These are phyloP conservation scores for Dasyprocta punctata DNA, from an alignment of 2,113 vertebrate genomes.

Conservation along the genomic window DNA sequence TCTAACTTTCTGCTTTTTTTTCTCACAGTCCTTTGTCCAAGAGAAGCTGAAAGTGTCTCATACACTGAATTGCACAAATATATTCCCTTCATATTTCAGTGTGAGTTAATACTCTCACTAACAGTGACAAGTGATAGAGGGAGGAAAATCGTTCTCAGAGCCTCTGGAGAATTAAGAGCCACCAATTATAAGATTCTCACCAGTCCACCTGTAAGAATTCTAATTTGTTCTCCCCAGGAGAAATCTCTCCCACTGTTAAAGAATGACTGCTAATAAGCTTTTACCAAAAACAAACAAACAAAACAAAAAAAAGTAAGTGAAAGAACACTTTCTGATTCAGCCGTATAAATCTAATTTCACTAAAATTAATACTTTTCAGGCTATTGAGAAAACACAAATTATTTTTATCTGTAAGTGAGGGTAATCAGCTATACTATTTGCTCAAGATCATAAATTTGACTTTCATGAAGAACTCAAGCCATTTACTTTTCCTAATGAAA, in stretches of 20 bases:
- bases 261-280: not conserved
- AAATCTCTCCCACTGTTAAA: not conserved
- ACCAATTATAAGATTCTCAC: rapidly evolving
- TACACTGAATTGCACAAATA: not conserved
- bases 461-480: not conserved
- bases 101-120: not conserved
- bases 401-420: not conserved
- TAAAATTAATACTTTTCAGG: constrained; percentile 1
- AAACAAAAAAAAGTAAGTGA: not conserved
- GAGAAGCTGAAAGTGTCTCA: not conserved
- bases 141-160: not conserved
- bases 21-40: not conserved
- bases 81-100: no score
- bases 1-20: not conserved
- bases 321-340: not conserved
- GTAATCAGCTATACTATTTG: not conserved
- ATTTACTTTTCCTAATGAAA: not conserved
- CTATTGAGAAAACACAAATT: not conserved
- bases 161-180: not conserved
- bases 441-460: not conserved
- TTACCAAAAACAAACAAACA: not conserved
- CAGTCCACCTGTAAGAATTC: not conserved
- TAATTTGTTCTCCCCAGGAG: not conserved
- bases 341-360: not conserved
- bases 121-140: not conserved